Conservation (phyloP, 2,113 vertebrate genomes). For the Gavialis gangeticus region DNA sequence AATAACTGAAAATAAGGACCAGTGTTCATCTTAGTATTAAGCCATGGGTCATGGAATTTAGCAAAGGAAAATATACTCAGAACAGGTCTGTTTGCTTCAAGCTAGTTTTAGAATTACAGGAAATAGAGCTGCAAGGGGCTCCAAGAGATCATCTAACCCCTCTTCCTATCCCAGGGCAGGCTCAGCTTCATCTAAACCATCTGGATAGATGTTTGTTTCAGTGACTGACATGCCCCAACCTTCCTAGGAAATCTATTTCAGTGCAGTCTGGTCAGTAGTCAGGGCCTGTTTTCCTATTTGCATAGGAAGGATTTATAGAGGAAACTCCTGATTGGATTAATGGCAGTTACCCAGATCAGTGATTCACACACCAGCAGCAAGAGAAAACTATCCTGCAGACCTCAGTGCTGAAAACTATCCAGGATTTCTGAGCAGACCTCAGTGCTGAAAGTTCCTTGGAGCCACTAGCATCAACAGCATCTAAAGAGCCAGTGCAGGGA, state of each 20-base stretch:
- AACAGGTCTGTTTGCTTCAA: no score
- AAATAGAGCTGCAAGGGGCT: no score
- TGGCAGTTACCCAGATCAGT: neutral
- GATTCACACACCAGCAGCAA: neutral
- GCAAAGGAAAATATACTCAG: no score
- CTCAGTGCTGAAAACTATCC: neutral
- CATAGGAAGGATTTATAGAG: neutral
- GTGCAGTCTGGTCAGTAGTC: no score
- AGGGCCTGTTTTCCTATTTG: neutral
- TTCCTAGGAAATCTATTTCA: no score
- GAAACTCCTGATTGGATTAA: neutral
- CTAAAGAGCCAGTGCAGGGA: neutral
- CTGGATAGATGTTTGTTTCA: no score
- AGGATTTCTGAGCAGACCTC: neutral
- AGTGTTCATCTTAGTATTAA: rapidly evolving
- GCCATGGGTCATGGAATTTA: rapidly evolving
- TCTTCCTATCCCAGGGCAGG: no score
- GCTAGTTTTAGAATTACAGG: no score
- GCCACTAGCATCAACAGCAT: neutral
- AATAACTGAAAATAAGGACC: rapidly evolving
- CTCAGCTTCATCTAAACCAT: no score
- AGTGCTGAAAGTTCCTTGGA: neutral
- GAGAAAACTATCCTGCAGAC: neutral
- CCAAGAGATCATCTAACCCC: no score
- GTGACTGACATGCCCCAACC: no score